Conservation (phyloP, 2,888 invertebrate genomes). For the Ennomos erosarius region DNA sequence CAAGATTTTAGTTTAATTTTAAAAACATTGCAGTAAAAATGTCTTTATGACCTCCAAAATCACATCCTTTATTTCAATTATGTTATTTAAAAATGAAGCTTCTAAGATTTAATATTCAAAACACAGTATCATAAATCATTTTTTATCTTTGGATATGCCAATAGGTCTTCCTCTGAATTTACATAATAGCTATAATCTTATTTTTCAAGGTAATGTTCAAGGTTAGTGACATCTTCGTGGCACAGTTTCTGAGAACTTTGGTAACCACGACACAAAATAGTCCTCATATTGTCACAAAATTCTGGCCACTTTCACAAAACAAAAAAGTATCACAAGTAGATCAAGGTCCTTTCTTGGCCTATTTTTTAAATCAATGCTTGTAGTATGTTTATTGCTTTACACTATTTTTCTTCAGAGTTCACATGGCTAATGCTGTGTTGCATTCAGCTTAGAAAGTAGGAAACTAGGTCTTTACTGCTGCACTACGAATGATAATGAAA, state of each 20-base stretch:
- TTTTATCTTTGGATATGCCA: slow-evolving; percentile 1
- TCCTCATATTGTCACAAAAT: slow-evolving; percentile 5
- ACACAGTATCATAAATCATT: slow-evolving; percentile 6
- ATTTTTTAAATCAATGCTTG: slow-evolving; percentile 7
- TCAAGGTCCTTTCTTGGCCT: slow-evolving; percentile 16
- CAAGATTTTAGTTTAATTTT: too few relatives aligned
- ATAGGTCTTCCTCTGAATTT: slow-evolving; percentile 12
- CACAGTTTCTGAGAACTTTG: background rate
- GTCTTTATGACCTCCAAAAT: too few relatives aligned
- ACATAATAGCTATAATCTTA: slow-evolving; percentile 12
- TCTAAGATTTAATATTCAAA: background rate
- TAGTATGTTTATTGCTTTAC: slow-evolving; percentile 11
- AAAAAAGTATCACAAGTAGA: slow-evolving; percentile 17
- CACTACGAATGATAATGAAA: slow-evolving; percentile 49
- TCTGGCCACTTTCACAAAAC: slow-evolving; percentile 20
- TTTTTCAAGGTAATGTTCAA: slow-evolving; percentile 15
- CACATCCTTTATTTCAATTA: too few relatives aligned
- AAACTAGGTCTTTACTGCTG: slow-evolving; percentile 58
- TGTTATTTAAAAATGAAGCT: too few relatives aligned
- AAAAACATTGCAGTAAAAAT: too few relatives aligned
- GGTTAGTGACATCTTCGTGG: slow-evolving; percentile 13
- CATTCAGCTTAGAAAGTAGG: slow-evolving; percentile 39
- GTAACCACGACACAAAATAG: background rate
- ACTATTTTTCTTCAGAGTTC: background rate
- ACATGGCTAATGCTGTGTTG: background rate